Conservation (phyloP, 2,113 vertebrate species). For the Nycticorax nycticorax region DNA sequence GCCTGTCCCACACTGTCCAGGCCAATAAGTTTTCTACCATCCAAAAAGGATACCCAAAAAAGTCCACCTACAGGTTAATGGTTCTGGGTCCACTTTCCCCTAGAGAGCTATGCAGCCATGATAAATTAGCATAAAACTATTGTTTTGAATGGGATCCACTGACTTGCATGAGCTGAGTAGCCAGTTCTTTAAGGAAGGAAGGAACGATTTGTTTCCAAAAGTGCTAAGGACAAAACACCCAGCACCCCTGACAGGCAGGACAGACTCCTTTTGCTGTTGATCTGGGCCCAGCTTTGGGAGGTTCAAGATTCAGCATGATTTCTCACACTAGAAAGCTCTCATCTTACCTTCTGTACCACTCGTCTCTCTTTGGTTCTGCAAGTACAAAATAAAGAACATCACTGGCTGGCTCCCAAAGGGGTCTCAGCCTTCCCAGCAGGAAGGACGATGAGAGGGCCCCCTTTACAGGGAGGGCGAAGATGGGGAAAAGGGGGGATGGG, state of each 20-base stretch:
- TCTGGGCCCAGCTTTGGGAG: not conserved
- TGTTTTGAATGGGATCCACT: not conserved
- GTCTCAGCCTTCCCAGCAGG: slow-evolving; percentile 1
- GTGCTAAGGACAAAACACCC: not conserved
- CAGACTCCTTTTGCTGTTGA: not conserved
- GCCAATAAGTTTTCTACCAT: not conserved
- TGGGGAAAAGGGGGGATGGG: not conserved
- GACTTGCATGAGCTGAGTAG: not conserved
- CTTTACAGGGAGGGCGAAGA: not conserved
- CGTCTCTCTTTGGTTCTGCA: not conserved
- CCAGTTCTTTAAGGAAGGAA: not conserved
- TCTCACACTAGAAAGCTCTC: not conserved
- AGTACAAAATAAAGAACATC: not conserved
- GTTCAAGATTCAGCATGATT: not conserved
- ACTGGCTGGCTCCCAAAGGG: not conserved
- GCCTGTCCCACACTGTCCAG: not conserved
- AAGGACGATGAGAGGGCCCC: not conserved
- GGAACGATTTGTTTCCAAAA: not conserved
- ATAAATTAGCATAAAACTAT: not conserved
- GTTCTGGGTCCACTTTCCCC: not conserved
- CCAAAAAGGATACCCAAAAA: not conserved
- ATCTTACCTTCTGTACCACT: not conserved
- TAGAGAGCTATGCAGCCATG: not conserved
- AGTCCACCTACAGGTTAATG: not conserved
- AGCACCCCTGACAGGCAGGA: not conserved